Conservation (phyloP, 2,113 vertebrate species). For the Pholis gunnellus region DNA sequence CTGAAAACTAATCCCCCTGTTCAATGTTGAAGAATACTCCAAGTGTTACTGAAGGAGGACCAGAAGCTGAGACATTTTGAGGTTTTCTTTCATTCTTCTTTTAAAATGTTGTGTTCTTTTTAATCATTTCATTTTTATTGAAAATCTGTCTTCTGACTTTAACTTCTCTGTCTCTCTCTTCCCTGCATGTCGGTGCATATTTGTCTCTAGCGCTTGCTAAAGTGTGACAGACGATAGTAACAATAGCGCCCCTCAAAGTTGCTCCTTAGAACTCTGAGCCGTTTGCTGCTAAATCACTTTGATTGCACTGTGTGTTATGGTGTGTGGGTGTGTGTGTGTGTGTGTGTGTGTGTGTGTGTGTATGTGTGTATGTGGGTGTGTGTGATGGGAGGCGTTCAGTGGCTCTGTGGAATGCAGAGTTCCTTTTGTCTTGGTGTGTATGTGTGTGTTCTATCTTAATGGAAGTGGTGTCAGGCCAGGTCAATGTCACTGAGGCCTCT, state of each 20-base stretch:
- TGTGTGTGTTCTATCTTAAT: slow-evolving; percentile 36
- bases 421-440: slow-evolving; percentile 52
- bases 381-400: slow-evolving; percentile 4
- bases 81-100: neutral
- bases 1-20: slow-evolving; percentile 22
- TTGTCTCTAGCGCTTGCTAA: slow-evolving; percentile 11
- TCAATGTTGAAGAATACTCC: neutral
- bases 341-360: slow-evolving; percentile 5
- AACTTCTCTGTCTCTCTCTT: neutral
- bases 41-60: neutral
- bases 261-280: slow-evolving; percentile 5
- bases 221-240: slow-evolving; percentile 27
- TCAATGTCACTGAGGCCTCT: slow-evolving; percentile 52
- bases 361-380: slow-evolving; percentile 2
- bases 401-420: slow-evolving; percentile 47
- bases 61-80: neutral
- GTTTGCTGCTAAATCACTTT: slow-evolving; percentile 45
- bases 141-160: neutral
- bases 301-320: neutral
- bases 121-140: neutral
- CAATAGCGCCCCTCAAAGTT: slow-evolving; percentile 30
- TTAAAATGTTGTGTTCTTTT: neutral
- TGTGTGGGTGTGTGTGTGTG: neutral
- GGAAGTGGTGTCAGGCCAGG: slow-evolving; percentile 49
- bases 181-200: neutral